These are phyloP conservation scores for Lateolabrax maculatus DNA, from an alignment of 2,797 vertebrate genomes.

Conservation along the genomic window DNA sequence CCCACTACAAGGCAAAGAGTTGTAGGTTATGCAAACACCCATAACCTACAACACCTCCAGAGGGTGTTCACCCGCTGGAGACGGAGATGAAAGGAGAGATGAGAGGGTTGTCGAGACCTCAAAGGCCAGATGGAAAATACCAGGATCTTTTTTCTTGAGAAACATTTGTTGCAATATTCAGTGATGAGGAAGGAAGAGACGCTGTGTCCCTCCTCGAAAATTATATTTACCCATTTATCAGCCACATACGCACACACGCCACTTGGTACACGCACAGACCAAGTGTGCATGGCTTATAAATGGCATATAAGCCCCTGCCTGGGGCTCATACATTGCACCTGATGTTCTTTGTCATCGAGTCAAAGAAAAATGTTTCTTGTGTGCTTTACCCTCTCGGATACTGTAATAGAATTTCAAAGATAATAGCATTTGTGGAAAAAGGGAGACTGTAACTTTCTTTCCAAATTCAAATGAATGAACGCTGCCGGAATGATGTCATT, in stretches of 20 bases:
- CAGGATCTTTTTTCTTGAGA: slow-evolving; percentile 41
- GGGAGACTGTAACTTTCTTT: slow-evolving; percentile 50
- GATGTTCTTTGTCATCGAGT: slow-evolving; percentile 57
- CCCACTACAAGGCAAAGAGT: slow-evolving; percentile 68
- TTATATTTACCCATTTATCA: slow-evolving; percentile 63
- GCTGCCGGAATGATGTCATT: slow-evolving; percentile 59
- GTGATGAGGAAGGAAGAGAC: slow-evolving; percentile 52
- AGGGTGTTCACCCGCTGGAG: slow-evolving; percentile 54
- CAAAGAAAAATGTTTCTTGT: slow-evolving; percentile 60
- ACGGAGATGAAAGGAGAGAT: slow-evolving; percentile 60
- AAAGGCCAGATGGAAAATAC: slow-evolving; percentile 64
- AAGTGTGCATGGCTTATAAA: slow-evolving; percentile 30
- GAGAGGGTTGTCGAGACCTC: slow-evolving; percentile 59
- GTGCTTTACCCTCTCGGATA: slow-evolving; percentile 41
- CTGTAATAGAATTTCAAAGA: slow-evolving; percentile 62
- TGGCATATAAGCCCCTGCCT: slow-evolving; percentile 23
- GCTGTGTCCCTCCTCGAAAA: slow-evolving; percentile 43
- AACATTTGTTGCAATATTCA: slow-evolving; percentile 48
- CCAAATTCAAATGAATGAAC: slow-evolving; percentile 61
- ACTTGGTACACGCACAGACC: not conserved
- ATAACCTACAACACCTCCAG: slow-evolving; percentile 48
- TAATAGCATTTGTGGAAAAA: slow-evolving; percentile 70
- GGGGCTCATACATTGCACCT: slow-evolving; percentile 26
- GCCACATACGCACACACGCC: not conserved
- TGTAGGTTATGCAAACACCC: slow-evolving; percentile 62